phyloP scores from a whole-genome alignment of 2,888 invertebrate species.

The Eudasyphora cyanicolor region DNA sequence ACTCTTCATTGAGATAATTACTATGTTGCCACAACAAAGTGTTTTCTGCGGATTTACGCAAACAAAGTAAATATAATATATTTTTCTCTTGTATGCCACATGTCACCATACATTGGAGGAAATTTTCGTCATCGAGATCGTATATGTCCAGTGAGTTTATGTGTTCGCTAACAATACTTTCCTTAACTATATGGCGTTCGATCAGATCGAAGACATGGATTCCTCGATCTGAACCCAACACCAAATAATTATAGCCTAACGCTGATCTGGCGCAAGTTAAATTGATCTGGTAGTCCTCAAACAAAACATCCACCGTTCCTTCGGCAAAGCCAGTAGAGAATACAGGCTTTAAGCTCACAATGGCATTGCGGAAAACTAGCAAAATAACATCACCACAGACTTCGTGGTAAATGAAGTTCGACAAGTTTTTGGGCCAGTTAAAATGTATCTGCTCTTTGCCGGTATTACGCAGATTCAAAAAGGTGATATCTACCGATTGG shows the following conservation, averaged over 20 bases:
- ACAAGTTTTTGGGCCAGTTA: slow-evolving; percentile 67
- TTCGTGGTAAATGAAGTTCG: slow-evolving; percentile 63
- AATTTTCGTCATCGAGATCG: slow-evolving; percentile 71
- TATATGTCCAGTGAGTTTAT: slow-evolving; percentile 76
- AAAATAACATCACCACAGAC: slow-evolving; percentile 59
- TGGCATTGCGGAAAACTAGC: slow-evolving; percentile 65
- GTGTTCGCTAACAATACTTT: slow-evolving; percentile 76
- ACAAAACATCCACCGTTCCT: slow-evolving; percentile 67
- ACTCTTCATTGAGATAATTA: slow-evolving; percentile 48
- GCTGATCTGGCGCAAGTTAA: slow-evolving; percentile 76
- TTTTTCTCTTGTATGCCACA: slow-evolving; percentile 74
- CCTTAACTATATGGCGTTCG: slow-evolving; percentile 70
- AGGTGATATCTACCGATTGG: slow-evolving; percentile 68
- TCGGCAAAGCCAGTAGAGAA: slow-evolving; percentile 57
- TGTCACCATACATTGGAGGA: slow-evolving; percentile 76
- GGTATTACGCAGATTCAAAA: slow-evolving; percentile 71
- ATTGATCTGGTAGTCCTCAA: slow-evolving; percentile 58
- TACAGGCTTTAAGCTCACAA: slow-evolving; percentile 56
- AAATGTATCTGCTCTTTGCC: slow-evolving; percentile 67
- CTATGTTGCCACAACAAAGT: slow-evolving; percentile 74
- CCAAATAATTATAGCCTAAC: slow-evolving; percentile 73
- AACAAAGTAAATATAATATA: slow-evolving; percentile 74
- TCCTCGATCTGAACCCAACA: slow-evolving; percentile 77
- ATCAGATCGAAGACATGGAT: slow-evolving; percentile 74
- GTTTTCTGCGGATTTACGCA: slow-evolving; percentile 68